A percentile compares a stretch with the other conserved stretches of the same genome.
These are phyloP conservation scores for Nothocercus julius DNA, from an alignment of 2,113 vertebrate genomes.

Conservation along the genomic window DNA sequence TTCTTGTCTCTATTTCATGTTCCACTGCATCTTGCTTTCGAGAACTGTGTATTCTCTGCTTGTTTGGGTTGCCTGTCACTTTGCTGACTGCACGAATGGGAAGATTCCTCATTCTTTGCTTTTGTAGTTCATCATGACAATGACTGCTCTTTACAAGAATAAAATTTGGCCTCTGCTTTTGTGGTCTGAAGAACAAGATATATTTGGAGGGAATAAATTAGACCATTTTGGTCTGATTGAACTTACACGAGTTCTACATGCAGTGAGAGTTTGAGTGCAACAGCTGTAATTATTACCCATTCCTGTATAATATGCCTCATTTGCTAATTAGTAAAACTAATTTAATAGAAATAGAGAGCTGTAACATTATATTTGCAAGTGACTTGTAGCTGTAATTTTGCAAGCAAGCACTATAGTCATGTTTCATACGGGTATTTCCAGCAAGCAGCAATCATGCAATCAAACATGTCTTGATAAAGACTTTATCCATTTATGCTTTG, in stretches of 20 bases:
- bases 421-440: not conserved
- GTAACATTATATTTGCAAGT: not conserved
- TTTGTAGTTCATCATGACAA: not conserved
- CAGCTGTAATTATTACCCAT: not conserved
- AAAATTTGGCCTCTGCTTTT: not conserved
- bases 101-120: not conserved
- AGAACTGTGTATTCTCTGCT: not conserved
- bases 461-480: not conserved
- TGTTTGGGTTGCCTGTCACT: not conserved
- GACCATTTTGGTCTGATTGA: not conserved
- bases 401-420: not conserved
- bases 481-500: conserved; percentile 2
- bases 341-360: not conserved
- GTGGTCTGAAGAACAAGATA: not conserved
- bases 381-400: not conserved
- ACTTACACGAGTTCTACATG: not conserved
- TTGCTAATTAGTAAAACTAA: not conserved
- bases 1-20: not conserved
- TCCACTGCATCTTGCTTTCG: not conserved
- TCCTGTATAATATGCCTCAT: not conserved
- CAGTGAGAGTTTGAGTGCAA: not conserved
- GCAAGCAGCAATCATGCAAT: not conserved
- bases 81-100: not conserved
- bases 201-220: not conserved
- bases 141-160: not conserved